These are phyloP conservation scores for Astyanax mexicanus DNA, from an alignment of 2,797 vertebrate genomes.

Conservation along the genomic window DNA sequence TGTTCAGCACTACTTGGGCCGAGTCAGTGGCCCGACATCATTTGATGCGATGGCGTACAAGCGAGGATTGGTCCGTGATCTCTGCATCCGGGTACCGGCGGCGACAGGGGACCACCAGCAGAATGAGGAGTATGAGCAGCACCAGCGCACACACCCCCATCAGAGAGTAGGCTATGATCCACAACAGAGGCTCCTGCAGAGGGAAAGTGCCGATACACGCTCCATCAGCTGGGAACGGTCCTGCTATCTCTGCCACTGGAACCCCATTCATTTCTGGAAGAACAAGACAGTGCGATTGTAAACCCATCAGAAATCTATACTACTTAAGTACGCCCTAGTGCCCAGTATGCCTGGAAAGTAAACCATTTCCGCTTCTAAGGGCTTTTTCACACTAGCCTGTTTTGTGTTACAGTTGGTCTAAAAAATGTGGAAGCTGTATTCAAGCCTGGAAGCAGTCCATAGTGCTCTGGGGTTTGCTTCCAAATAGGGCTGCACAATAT, in stretches of 20 bases:
- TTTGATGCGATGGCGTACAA: slow-evolving; percentile 95
- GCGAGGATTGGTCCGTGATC: slow-evolving; percentile 93
- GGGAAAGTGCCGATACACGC: slow-evolving; percentile 78
- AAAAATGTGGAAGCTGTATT: no score
- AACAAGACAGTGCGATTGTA: no score
- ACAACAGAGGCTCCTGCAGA: slow-evolving; percentile 84
- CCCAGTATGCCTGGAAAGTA: no score
- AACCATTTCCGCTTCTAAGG: no score
- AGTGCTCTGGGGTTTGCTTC: no score
- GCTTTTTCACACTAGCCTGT: no score
- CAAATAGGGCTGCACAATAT: no score
- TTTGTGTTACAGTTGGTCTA: no score
- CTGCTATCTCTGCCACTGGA: slow-evolving; percentile 87
- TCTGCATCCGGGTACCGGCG: slow-evolving; percentile 73
- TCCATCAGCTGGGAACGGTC: slow-evolving; percentile 88
- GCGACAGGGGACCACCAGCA: slow-evolving; percentile 84
- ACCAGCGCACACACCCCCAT: slow-evolving; percentile 88
- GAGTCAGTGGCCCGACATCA: slow-evolving; percentile 72
- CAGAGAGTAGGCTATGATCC: slow-evolving; percentile 91
- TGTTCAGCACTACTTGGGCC: slow-evolving; percentile 8
- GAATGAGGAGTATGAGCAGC: slow-evolving; percentile 83
- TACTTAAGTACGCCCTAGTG: no score
- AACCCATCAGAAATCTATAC: no score
- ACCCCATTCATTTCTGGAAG: slow-evolving; percentile 78
- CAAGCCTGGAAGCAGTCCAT: no score